These are phyloP conservation scores for Ianthella basta DNA, from an alignment of 37 sponge, comb jelly and placozoan genomes.

Conservation along the genomic window DNA sequence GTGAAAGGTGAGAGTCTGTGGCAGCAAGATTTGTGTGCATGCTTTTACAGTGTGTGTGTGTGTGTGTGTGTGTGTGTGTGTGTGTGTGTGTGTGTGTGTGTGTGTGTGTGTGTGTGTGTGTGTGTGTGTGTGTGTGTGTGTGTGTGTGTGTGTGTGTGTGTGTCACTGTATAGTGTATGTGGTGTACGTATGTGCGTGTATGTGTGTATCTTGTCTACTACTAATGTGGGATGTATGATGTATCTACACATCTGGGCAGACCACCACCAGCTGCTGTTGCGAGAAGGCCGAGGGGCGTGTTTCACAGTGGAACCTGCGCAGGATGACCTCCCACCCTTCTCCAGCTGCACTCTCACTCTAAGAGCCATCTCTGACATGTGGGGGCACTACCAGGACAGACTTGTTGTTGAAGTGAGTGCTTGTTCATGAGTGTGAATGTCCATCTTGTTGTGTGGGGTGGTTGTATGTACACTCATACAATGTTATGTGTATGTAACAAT, in stretches of 20 bases:
- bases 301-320: constrained; percentile 63
- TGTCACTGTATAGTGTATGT: too few species aligned
- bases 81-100: too few species aligned
- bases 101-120: too few species aligned
- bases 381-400: constrained; percentile 80
- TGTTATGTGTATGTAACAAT: background rate
- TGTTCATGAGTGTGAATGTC: constrained; percentile 28
- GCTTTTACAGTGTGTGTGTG: too few species aligned
- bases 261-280: constrained; percentile 33
- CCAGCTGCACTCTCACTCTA: constrained; percentile 50
- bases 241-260: background rate
- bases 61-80: too few species aligned
- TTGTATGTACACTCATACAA: background rate
- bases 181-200: too few species aligned
- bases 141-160: too few species aligned
- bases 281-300: constrained; percentile 72
- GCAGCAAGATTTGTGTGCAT: too few species aligned
- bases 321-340: constrained; percentile 52
- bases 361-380: constrained; percentile 85
- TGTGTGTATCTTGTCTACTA: too few species aligned
- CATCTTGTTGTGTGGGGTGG: constrained; percentile 1
- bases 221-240: too few species aligned
- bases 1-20: constrained; percentile 34
- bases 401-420: constrained; percentile 15
- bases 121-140: too few species aligned